Base-by-base conservation (phyloP, 2,888 invertebrate species). In the Lochmaea crataegi region DNA sequence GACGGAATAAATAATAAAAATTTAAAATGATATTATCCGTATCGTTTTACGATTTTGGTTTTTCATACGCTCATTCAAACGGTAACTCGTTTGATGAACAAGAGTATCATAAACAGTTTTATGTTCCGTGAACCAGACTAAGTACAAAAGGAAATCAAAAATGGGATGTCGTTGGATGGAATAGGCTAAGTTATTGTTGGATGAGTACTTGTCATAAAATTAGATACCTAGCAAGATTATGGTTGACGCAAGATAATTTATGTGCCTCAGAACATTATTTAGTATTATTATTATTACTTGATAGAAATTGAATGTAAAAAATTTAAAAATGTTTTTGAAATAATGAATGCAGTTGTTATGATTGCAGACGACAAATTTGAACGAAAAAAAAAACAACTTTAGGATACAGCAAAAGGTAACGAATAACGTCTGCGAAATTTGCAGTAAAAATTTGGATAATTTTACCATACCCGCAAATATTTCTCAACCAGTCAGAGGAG, bases 41-140 rank as follows among this genome's bases (percentile, higher is more conserved):
- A 45, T 58, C 65, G 74, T 68, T 75, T 75, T 69, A 75, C 69
- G 69, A 69, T 71, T 60, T 51, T 22, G 60, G 58, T 48, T 69
- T 69, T 73, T 66, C 69, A 56, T 68, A 63, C 66, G 14, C 26
- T 41, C 64, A 65, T 41, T 48, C 68, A 68, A 75, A 75, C 60
- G 57, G 61, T 61, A 68, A 58, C 68, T 71, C 72, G 68, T 72
- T 75, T 75, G 67, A 68, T 60, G 65, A 71, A 58, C 32, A 61
- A 71, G 45, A 65, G 66, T 61, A 32, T 56, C 69, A 69, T 69
- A 72, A 75, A 69, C 26, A 32, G 26, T 75, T 75, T 75, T 75
- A 75, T 75, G 75, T 72, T 32, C 71, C 74, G 45, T 68, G 53
- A 71, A 71, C 61, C 74, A 74, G 74, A 71, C 71, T 69, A 51